phyloP scores from a whole-genome alignment of 2,888 invertebrate species.

The Andrena dorsata region DNA sequence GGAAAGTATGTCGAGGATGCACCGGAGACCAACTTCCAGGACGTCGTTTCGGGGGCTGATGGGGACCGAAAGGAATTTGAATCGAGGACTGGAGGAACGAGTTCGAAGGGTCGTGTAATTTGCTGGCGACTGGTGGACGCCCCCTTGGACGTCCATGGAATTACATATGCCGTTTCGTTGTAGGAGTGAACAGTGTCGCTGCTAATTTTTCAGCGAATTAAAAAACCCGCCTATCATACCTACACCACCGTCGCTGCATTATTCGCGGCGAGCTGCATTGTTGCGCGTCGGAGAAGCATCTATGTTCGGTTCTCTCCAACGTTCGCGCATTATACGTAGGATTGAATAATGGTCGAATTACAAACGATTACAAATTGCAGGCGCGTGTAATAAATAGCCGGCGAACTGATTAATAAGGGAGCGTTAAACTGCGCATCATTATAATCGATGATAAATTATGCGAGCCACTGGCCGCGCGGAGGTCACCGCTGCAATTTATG shows the following conservation, averaged over 20 bases:
- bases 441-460: constrained; percentile 60
- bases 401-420: constrained; percentile 58
- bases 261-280: background rate
- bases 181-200: no score
- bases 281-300: constrained; percentile 11
- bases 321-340: constrained; percentile 31
- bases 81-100: background rate
- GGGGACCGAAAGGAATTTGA: constrained; percentile 9
- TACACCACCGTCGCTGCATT: background rate
- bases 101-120: background rate
- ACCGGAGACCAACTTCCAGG: constrained; percentile 9
- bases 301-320: constrained; percentile 19
- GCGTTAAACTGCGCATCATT: constrained; percentile 58
- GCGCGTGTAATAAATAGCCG: constrained; percentile 50
- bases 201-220: no score
- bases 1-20: constrained; percentile 68
- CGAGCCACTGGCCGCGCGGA: constrained; percentile 46
- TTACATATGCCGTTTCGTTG: no score
- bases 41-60: constrained; percentile 12
- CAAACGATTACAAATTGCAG: constrained; percentile 56
- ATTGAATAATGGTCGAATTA: constrained; percentile 57
- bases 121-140: background rate
- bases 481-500: constrained; percentile 52
- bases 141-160: background rate
- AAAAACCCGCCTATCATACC: no score